Percentiles rank a stretch among this genome's conserved stretches.
Conservation (phyloP, 2,888 invertebrate genomes). For the Cepaea hortensis region DNA sequence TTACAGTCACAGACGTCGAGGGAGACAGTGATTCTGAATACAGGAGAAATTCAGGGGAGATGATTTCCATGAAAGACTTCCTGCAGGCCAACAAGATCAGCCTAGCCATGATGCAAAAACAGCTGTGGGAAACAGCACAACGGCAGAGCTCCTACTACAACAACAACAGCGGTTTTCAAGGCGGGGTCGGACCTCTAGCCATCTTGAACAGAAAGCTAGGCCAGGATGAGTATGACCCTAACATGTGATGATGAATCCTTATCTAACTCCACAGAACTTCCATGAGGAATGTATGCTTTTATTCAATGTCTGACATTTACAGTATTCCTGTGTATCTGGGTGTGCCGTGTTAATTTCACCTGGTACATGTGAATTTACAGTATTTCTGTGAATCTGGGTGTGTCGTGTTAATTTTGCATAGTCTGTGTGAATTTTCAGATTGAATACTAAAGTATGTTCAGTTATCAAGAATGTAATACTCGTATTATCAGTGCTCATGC, state of each 20-base stretch:
- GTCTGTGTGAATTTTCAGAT: too few species aligned
- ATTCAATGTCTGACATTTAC: too few species aligned
- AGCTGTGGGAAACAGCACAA: slow-evolving; percentile 78
- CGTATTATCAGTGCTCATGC: too few species aligned
- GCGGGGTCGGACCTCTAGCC: slow-evolving; percentile 81
- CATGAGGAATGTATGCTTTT: neutral
- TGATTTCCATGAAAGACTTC: slow-evolving; percentile 82
- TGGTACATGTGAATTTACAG: too few species aligned
- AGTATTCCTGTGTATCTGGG: too few species aligned
- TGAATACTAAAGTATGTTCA: too few species aligned
- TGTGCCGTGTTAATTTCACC: too few species aligned
- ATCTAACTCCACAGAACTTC: neutral
- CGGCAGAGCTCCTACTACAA: slow-evolving; percentile 58
- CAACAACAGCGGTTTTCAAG: slow-evolving; percentile 71
- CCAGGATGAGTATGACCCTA: slow-evolving; percentile 72
- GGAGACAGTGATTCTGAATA: slow-evolving; percentile 78
- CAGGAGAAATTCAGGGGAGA: slow-evolving; percentile 80
- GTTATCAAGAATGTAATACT: too few species aligned
- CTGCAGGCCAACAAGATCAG: slow-evolving; percentile 78
- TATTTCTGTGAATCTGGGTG: too few species aligned
- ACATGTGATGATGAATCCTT: slow-evolving; percentile 29
- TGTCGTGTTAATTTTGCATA: too few species aligned
- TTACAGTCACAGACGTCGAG: slow-evolving; percentile 72
- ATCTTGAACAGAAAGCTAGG: slow-evolving; percentile 81
- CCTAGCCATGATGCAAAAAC: slow-evolving; percentile 83